Percentiles rank a stretch among this genome's conserved stretches.
Evolutionary conservation across 2,797 vertebrate species (phyloP).

Genomic region (Ibycter americanus): DNA sequence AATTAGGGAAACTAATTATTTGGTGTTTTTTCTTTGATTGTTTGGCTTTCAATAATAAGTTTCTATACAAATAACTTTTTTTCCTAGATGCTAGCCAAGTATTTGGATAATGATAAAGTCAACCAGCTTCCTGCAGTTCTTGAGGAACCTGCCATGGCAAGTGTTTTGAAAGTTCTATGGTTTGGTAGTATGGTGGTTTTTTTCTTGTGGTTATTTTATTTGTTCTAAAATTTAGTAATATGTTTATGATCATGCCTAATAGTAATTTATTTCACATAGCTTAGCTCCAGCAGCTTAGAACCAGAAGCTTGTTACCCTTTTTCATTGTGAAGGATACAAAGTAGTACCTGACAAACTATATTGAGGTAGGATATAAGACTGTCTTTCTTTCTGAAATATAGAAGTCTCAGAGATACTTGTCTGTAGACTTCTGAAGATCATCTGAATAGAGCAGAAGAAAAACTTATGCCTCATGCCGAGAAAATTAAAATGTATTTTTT

Average conservation of each 20-base stretch:
- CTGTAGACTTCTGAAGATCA: neutral
- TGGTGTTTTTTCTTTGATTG: neutral
- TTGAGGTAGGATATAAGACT: neutral
- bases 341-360: neutral
- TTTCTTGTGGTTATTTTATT: neutral
- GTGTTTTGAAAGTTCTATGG: neutral
- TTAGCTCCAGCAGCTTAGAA: neutral
- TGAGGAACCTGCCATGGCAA: constrained; percentile 77
- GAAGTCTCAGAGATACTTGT: neutral
- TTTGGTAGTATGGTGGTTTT: neutral
- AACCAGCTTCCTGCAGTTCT: constrained; percentile 76
- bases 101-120: constrained; percentile 55
- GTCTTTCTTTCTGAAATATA: neutral
- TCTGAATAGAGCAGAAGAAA: neutral
- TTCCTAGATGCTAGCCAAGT: constrained; percentile 75
- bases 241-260: neutral
- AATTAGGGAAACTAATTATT: neutral
- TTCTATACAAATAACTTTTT: neutral
- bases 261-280: neutral
- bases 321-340: neutral
- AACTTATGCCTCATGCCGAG: neutral
- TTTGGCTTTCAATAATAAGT: neutral
- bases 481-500: neutral
- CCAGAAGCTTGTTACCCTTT: neutral
- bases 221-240: neutral